Percentiles rank a stretch among this genome's conserved stretches.
Evolutionary conservation across 2,888 invertebrate genomes (phyloP).

Genomic region (Andrena minutula): DNA sequence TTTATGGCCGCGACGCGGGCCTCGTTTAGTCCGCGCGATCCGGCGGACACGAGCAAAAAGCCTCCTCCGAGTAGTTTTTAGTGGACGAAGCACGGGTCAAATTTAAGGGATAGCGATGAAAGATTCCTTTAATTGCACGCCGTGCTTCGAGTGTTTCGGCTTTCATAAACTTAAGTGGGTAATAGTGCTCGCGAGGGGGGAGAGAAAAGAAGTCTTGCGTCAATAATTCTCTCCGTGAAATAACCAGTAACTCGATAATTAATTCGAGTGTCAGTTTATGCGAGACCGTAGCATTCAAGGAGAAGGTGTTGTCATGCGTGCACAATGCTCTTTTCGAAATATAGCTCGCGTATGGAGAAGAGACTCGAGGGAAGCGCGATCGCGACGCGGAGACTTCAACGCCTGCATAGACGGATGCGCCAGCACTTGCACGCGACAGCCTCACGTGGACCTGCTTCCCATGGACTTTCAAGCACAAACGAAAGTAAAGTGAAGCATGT

Average conservation of each 20-base stretch:
- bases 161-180: no score
- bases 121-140: conserved; percentile 1
- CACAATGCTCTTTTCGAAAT: no score
- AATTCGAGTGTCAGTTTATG: no score
- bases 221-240: no score
- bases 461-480: neutral
- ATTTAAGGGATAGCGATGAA: conserved; percentile 29
- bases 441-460: neutral
- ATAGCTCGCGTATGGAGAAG: neutral
- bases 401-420: conserved; percentile 14
- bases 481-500: neutral
- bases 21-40: conserved; percentile 34
- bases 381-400: conserved; percentile 38
- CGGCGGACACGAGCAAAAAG: conserved; percentile 31
- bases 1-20: conserved; percentile 35
- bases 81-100: conserved; percentile 2
- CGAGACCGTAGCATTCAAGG: no score
- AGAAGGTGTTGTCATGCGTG: no score
- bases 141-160: neutral
- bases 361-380: neutral
- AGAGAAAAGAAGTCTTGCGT: no score
- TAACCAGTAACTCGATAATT: no score
- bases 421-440: neutral
- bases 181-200: no score
- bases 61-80: neutral